phyloP scores from a whole-genome alignment of 1,140 invertebrate species.

The Argopecten irradians region DNA sequence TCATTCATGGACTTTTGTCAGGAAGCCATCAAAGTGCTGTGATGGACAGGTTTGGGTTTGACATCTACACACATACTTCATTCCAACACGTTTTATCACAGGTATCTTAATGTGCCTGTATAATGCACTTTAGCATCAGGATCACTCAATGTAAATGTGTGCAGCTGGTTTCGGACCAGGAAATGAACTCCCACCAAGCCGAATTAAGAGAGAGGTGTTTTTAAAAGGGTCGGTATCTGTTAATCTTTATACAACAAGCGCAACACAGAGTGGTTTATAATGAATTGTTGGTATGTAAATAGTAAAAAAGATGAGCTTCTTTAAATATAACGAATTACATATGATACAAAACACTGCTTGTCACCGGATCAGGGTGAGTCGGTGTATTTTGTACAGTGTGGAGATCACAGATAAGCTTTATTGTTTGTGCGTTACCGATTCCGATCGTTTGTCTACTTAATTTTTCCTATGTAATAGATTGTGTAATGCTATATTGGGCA shows the following conservation, averaged over 20 bases:
- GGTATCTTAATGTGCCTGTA: background rate
- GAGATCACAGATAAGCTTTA: background rate
- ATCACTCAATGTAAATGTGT: background rate
- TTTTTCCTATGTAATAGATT: background rate
- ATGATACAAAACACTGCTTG: background rate
- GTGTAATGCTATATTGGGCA: background rate
- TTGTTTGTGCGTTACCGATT: background rate
- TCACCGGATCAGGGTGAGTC: background rate
- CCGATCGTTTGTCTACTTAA: background rate
- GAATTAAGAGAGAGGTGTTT: background rate
- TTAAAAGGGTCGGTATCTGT: background rate
- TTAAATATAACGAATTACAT: background rate
- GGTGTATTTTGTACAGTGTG: background rate
- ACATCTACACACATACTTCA: background rate
- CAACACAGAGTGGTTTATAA: background rate
- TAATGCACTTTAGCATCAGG: background rate
- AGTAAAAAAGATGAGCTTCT: background rate
- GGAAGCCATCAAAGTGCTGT: background rate
- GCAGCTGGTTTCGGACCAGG: background rate
- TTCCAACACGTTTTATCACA: background rate
- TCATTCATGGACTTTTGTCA: conserved; percentile 17
- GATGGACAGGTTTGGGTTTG: background rate
- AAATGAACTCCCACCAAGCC: background rate
- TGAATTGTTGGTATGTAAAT: background rate
- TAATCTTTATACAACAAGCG: background rate